A percentile compares a stretch with the other conserved stretches of the same genome.
phyloP scores from a whole-genome alignment of 2,113 vertebrate species.

The Rissa tridactyla region DNA sequence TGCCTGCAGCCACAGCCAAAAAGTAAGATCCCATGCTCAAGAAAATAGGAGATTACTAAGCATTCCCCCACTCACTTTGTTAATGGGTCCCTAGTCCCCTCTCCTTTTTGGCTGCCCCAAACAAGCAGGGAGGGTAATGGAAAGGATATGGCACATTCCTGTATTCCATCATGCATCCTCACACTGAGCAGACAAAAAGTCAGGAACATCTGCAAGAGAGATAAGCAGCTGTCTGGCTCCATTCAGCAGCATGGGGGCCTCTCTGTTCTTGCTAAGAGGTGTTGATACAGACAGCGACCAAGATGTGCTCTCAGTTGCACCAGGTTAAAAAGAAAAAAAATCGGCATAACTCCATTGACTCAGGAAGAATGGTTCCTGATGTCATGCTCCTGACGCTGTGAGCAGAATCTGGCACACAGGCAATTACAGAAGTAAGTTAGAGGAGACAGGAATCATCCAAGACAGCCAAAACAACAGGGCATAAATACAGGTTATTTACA shows the following conservation, averaged over 20 bases:
- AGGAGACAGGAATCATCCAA: not conserved
- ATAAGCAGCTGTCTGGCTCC: slow-evolving; percentile 35
- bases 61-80: not conserved
- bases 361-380: not conserved
- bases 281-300: not conserved
- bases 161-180: not conserved
- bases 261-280: not conserved
- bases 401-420: not conserved
- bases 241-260: not conserved
- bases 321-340: not conserved
- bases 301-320: not conserved
- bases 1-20: not conserved
- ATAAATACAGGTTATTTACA: not conserved
- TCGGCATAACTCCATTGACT: not conserved
- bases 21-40: not conserved
- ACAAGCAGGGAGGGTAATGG: not conserved
- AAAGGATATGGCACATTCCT: slow-evolving; percentile 12
- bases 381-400: not conserved
- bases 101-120: slow-evolving; percentile 7
- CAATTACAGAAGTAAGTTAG: not conserved
- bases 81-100: not conserved
- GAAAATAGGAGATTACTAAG: not conserved
- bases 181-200: not conserved
- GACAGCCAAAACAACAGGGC: not conserved
- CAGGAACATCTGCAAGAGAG: slow-evolving; percentile 50